Evolutionary conservation across 2,113 vertebrate species (phyloP).

Genomic region (Chaetorhynchus papuensis): DNA sequence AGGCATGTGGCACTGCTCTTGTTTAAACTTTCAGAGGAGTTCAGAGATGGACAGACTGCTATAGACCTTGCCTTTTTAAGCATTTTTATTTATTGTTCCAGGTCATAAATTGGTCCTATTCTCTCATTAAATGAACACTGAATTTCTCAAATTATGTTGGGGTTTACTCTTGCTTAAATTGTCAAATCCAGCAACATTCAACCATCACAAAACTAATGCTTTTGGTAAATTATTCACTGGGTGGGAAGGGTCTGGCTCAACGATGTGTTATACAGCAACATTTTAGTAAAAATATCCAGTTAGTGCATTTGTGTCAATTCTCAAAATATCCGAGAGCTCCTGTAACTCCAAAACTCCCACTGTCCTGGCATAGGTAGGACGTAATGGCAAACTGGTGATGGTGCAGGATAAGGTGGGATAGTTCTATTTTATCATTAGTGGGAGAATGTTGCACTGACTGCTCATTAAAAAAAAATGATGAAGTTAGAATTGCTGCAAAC

Average conservation of each 20-base stretch:
- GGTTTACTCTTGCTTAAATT: not conserved
- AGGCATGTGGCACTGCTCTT: not conserved
- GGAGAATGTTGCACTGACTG: not conserved
- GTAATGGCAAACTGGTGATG: not conserved
- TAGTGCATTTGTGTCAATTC: not conserved
- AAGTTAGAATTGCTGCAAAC: not conserved
- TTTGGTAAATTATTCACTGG: not conserved
- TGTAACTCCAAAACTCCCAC: fast-evolving
- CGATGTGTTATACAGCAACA: not conserved
- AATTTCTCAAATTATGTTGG: not conserved
- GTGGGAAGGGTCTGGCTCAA: not conserved
- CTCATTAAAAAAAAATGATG: not conserved
- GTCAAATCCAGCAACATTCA: not conserved
- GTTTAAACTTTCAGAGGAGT: not conserved
- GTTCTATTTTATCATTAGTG: not conserved
- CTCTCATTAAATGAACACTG: not conserved
- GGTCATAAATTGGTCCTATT: not conserved
- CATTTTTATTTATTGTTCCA: not conserved
- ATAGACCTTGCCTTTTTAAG: not conserved
- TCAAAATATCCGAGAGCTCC: not conserved
- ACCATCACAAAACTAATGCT: not conserved
- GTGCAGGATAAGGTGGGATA: not conserved
- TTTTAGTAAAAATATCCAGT: not conserved
- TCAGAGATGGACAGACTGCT: not conserved
- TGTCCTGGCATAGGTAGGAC: not conserved